Base-by-base conservation (phyloP, 2,888 invertebrate species). In the Aleiodes testaceus region DNA sequence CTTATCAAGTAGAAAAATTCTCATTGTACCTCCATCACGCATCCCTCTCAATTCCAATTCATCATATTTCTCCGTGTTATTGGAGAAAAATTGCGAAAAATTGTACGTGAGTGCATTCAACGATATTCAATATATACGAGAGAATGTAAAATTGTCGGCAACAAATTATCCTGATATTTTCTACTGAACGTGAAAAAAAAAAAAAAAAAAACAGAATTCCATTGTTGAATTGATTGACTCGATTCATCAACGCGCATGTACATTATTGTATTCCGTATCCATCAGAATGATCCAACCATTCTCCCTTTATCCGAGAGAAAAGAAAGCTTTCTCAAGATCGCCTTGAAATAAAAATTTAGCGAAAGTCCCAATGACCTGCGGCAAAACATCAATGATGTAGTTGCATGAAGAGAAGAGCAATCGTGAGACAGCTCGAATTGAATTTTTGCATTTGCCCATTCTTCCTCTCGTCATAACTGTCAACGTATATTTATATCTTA, bases 61-160 rank as follows among this genome's bases (percentile, higher is more conserved):
- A 67, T 67, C 36, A 59, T 59, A 59, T 30, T 59, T 36, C 36
- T 16, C 36, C 16, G 26, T 7, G 36, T 36, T 42, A 59, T 59
- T 7, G 16, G 59, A 55, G 66, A 70, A 70, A 70, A 61, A 70
- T 61, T 50, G 36, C 36, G 9, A 36, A 22, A 49, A 59, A 66
- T 20, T 44, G 66, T 22, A 70, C 70, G 70, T 70, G 70, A 65
- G 66, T 47, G 36, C 47, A 50, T 70, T 70, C 66, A 59, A 61
- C 61, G 66, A 70, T 70, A 70, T 70, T 66, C 70, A 70, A 70
- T 70, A 47, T 70, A 47, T 42, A 49, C 18, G 44, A 44, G 66
- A 50, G 55, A 65, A 55, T 36, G 36, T 36, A 36, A 65, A 70
- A 70, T 22, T 53, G 61, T 67, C 47, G 59, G 70, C 63, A 70